Evolutionary conservation across 2,113 vertebrate species (phyloP), one percentile per base, ranked within the genome.

Genomic region (Festucalex cinctus): DNA sequence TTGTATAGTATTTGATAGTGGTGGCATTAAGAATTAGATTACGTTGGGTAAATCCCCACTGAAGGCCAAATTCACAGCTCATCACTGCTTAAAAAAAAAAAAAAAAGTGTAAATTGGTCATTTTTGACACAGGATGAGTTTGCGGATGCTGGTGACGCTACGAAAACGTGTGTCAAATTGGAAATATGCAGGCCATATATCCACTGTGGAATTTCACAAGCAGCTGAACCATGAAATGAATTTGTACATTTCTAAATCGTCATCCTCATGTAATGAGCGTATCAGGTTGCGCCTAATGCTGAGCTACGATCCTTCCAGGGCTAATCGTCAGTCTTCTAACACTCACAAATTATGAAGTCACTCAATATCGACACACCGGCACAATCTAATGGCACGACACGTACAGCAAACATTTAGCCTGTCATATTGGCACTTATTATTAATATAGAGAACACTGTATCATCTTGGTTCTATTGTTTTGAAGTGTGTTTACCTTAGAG

Each of bases 241-340:
- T 5, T n/a, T 9, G n/a, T 61, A 61, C 19, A 56, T 56, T 61
- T 61, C 58, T 22, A 61, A 61, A 61, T 61, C 10, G 10, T 22
- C 36, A 61, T 61, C 58, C 58, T 37, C 35, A 60, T 20, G 26
- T 32, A 36, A 36, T 59, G 57, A 59, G 58, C 20, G 19, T 22
- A 60, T 19, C 58, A 60, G 19, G 20, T 6, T 9, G 9, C 13
- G 10, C 37, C 37, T 3, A 61, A 39, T 61, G 37, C 10, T 22
- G 22, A 61, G 10, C n/a, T n/a, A 39, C 2, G 9, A n/a, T 19
- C 57, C 57, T 60, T 1, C 3, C 4, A 20, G 35, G 19, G 57
- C 20, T 17, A 36, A 59, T 59, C 10, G 37, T 59, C 49, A 53
- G 9, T 22, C 22, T 53, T 24, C 49, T 24, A 53, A 24, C 9